Conservation (phyloP, 2,888 invertebrate genomes). For the Sesia bembeciformis region DNA sequence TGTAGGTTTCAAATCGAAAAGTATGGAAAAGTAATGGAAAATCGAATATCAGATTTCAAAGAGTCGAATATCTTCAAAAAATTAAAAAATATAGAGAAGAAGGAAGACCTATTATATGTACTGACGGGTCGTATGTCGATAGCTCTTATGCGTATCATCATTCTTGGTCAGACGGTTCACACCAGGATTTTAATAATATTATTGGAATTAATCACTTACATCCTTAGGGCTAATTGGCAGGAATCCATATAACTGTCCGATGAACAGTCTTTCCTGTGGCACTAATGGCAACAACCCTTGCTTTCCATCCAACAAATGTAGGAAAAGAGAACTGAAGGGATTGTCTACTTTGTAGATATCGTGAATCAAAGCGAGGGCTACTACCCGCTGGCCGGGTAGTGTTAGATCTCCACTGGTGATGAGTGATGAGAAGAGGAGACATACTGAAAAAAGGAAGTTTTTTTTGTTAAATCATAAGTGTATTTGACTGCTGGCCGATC, state of each 20-base stretch:
- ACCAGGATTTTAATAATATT: too few relatives aligned
- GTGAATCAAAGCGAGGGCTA: constrained; percentile 53
- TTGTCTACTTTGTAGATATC: constrained; percentile 62
- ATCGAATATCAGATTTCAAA: too few relatives aligned
- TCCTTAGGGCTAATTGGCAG: constrained; percentile 80
- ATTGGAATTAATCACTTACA: constrained; percentile 54
- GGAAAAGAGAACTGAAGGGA: constrained; percentile 55
- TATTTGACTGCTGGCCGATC: too few relatives aligned
- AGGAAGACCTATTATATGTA: too few relatives aligned
- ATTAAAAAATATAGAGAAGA: too few relatives aligned
- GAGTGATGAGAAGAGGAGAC: constrained; percentile 57
- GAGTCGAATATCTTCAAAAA: too few relatives aligned
- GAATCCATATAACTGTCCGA: constrained; percentile 81
- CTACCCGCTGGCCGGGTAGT: constrained; percentile 60
- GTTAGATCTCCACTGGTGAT: constrained; percentile 62
- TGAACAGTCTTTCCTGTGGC: constrained; percentile 80
- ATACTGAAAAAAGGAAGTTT: constrained; percentile 31
- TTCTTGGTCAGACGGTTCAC: too few relatives aligned
- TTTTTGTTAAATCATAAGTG: too few relatives aligned
- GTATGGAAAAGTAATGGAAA: too few relatives aligned
- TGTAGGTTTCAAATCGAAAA: too few relatives aligned
- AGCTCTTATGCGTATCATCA: too few relatives aligned
- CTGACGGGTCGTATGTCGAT: too few relatives aligned
- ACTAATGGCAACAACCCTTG: constrained; percentile 46
- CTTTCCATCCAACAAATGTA: constrained; percentile 58